phyloP scores from a whole-genome alignment of 2,888 invertebrate species.

The Diarsia dahlii region DNA sequence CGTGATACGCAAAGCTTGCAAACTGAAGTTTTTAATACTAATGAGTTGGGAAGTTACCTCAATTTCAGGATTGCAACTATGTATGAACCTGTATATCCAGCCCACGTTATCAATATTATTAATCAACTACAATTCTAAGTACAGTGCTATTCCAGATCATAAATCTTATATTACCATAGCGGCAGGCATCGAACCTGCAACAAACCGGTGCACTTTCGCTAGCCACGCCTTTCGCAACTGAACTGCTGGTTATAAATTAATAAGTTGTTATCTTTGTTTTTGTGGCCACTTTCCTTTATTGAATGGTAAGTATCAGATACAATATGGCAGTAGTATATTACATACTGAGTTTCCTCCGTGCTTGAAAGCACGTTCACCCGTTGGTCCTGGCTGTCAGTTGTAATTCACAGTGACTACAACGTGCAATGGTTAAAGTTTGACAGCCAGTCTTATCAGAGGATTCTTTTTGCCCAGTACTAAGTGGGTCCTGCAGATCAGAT shows the following conservation, averaged over 20 bases:
- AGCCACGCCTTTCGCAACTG: slow-evolving; percentile 57
- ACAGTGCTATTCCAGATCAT: slow-evolving; percentile 47
- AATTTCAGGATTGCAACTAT: slow-evolving; percentile 10
- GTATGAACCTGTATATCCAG: slow-evolving; percentile 27
- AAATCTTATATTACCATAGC: slow-evolving; percentile 65
- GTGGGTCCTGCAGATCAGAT: too few relatives aligned
- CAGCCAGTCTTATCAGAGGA: too few relatives aligned
- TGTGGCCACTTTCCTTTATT: slow-evolving; percentile 40
- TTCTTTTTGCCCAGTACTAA: too few relatives aligned
- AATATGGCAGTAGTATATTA: background rate
- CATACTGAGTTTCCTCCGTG: background rate
- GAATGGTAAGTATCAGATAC: slow-evolving; percentile 10
- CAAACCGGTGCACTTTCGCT: slow-evolving; percentile 69
- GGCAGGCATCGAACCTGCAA: slow-evolving; percentile 51
- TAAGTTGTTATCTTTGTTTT: slow-evolving; percentile 42
- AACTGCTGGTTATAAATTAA: slow-evolving; percentile 46
- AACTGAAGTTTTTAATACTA: background rate
- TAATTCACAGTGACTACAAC: too few relatives aligned
- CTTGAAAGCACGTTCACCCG: background rate
- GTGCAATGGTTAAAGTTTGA: too few relatives aligned
- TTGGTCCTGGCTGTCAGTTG: background rate
- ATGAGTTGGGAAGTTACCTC: background rate
- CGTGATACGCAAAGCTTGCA: background rate
- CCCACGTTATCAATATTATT: slow-evolving; percentile 44
- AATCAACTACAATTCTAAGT: slow-evolving; percentile 47